Conservation (phyloP, 1,140 invertebrate genomes). For the Drosophila nigrodunni region DNA sequence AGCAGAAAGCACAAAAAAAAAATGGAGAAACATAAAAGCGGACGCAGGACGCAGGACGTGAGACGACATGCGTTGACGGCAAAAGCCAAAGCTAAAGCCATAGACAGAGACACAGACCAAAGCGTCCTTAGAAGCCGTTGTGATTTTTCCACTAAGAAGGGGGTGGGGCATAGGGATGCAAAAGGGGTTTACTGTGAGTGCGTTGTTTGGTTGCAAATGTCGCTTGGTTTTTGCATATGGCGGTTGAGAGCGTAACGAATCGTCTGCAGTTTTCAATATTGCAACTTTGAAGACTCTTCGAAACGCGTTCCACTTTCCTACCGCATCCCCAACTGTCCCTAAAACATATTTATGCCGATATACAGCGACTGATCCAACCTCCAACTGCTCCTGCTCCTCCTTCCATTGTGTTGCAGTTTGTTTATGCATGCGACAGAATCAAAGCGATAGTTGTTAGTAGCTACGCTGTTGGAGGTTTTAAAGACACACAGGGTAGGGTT, state of each 20-base stretch:
- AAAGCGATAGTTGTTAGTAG: constrained; percentile 62
- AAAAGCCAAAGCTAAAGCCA: constrained; percentile 58
- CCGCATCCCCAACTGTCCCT: neutral
- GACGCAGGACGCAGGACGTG: constrained; percentile 30
- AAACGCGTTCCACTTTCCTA: neutral
- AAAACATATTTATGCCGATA: too few species aligned
- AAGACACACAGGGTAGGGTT: neutral
- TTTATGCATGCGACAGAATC: constrained; percentile 74
- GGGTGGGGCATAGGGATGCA: neutral
- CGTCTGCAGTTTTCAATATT: constrained; percentile 75
- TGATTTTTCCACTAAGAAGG: constrained; percentile 7
- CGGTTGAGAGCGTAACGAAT: constrained; percentile 20
- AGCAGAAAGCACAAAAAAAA: constrained; percentile 10
- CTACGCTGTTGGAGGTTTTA: constrained; percentile 1
- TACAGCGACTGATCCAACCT: too few species aligned
- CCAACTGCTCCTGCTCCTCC: neutral
- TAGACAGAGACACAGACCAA: constrained; percentile 46
- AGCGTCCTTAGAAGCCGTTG: constrained; percentile 2
- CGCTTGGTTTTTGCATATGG: constrained; percentile 31
- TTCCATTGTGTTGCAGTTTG: constrained; percentile 78
- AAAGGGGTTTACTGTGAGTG: too few species aligned
- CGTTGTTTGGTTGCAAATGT: constrained; percentile 27
- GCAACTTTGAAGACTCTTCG: constrained; percentile 65
- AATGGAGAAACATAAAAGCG: neutral
- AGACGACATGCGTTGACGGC: constrained; percentile 66